Evolutionary conservation across 2,113 vertebrate genomes (phyloP).

Genomic region (Athene noctua): DNA sequence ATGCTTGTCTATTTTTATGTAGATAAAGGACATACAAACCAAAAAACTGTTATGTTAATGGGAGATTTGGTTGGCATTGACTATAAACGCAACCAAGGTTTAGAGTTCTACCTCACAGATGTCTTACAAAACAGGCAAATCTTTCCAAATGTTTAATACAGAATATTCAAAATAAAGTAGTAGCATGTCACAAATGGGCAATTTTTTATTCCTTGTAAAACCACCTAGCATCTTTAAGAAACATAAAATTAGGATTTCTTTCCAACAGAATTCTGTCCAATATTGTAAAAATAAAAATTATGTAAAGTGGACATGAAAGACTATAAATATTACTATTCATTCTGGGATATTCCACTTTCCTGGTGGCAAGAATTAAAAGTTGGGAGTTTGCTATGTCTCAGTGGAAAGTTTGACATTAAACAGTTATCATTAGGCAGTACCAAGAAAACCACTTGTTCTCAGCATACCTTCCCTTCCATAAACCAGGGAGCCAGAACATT

Average conservation of each 20-base stretch:
- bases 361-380: neutral
- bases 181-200: neutral
- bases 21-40: neutral
- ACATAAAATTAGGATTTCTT: neutral
- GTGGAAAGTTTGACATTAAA: slow-evolving; percentile 12
- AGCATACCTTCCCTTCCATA: slow-evolving; percentile 2
- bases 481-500: neutral
- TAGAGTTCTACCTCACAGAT: neutral
- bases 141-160: neutral
- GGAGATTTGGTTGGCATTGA: neutral
- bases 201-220: slow-evolving; percentile 5
- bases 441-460: neutral
- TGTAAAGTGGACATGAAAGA: neutral
- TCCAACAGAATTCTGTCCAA: neutral
- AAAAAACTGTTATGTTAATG: neutral
- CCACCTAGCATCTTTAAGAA: neutral
- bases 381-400: neutral
- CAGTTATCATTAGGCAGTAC: neutral
- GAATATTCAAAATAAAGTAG: slow-evolving; percentile 17
- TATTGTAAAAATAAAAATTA: neutral
- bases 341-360: neutral
- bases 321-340: neutral
- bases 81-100: neutral
- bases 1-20: neutral
- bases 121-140: neutral